Evolutionary conservation across 2,797 vertebrate genomes (phyloP).

Genomic region (Pseudomugil tenellus): DNA sequence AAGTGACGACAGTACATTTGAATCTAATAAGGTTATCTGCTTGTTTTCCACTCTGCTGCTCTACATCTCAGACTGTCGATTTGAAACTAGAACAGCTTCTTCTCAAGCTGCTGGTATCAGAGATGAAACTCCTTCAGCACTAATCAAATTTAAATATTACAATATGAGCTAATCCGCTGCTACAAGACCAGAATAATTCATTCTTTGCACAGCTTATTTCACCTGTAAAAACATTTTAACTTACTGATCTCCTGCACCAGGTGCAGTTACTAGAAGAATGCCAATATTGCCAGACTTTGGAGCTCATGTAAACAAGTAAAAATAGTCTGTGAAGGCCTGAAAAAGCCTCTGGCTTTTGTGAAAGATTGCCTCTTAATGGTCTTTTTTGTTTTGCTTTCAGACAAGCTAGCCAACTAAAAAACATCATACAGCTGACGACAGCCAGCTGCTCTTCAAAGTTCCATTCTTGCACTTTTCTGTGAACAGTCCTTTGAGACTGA

Average conservation of each 20-base stretch:
- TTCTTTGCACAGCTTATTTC: constrained; percentile 30
- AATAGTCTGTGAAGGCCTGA: constrained; percentile 40
- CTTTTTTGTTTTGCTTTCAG: constrained; percentile 52
- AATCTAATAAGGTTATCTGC: constrained; percentile 69
- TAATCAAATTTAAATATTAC: constrained; percentile 39
- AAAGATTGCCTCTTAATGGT: constrained; percentile 11
- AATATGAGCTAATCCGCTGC: constrained; percentile 32
- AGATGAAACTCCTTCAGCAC: constrained; percentile 27
- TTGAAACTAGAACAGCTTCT: constrained; percentile 53
- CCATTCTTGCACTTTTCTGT: constrained; percentile 33
- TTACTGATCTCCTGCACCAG: constrained; percentile 5
- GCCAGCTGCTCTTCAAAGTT: constrained; percentile 55
- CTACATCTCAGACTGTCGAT: constrained; percentile 56
- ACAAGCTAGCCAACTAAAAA: constrained; percentile 43
- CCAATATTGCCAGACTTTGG: constrained; percentile 21
- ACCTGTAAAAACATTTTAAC: constrained; percentile 33
- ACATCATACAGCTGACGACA: constrained; percentile 49
- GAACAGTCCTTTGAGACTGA: constrained; percentile 14
- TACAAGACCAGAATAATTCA: constrained; percentile 19
- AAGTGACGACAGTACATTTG: constrained; percentile 66
- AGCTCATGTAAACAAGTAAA: constrained; percentile 44
- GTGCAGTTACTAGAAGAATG: constrained; percentile 29
- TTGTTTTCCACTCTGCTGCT: constrained; percentile 68
- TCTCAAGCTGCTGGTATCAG: constrained; percentile 54
- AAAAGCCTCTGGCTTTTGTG: constrained; percentile 36